Percentiles rank a stretch among this genome's conserved stretches.
Evolutionary conservation across 1,140 invertebrate species (phyloP).

Genomic region (Trigoniulus corallinus): DNA sequence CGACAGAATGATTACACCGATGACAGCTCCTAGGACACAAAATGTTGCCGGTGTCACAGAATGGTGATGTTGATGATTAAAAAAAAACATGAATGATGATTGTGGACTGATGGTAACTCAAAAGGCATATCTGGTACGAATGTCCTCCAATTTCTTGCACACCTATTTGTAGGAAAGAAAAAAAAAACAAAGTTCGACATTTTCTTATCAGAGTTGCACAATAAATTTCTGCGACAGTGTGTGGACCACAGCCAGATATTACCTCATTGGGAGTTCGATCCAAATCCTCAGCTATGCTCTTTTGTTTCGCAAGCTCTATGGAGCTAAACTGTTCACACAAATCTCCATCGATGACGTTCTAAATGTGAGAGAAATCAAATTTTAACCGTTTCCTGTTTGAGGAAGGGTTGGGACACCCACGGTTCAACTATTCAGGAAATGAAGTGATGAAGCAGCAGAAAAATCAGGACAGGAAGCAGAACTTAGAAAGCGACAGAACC

Average conservation of each 20-base stretch:
- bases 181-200: neutral
- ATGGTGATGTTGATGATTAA: no score
- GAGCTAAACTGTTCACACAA: slow-evolving; percentile 98
- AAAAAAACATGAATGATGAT: no score
- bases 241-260: neutral
- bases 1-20: no score
- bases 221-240: no score
- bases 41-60: no score
- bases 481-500: no score
- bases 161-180: slow-evolving; percentile 22
- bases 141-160: slow-evolving; percentile 87
- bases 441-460: neutral
- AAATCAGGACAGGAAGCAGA: neutral
- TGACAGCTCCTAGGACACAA: no score
- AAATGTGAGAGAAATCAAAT: no score
- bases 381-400: no score
- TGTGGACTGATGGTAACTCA: no score
- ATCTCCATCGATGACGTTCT: slow-evolving; percentile 97
- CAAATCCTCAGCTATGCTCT: slow-evolving; percentile 82
- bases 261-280: slow-evolving; percentile 91
- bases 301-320: slow-evolving; percentile 82
- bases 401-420: no score
- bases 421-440: no score
- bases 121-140: slow-evolving; percentile 84
- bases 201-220: neutral